Evolutionary conservation across 2,113 vertebrate species (phyloP), one percentile per base, ranked within the genome.

Genomic region (Corythoichthys haematopterus): DNA sequence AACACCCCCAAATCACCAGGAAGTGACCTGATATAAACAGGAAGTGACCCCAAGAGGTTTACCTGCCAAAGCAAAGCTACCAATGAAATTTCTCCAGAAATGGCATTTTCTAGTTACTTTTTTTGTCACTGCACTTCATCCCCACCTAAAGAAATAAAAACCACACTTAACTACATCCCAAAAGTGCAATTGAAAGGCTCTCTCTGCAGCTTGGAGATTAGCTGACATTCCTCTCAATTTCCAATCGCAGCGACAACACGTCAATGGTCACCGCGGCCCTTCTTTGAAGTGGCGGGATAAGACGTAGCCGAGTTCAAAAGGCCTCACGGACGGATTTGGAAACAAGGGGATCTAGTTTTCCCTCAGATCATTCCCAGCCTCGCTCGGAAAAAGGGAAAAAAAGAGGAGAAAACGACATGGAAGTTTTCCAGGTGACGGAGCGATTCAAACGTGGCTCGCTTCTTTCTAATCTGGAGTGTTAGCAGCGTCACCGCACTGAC

Each of bases 201-300:
- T 81, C 78, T 75, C 80, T 83, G 81, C 82, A 78, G 78, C 76
- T 46, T 66, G 71, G 68, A 88, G 86, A 88, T 88, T 81, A 87
- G 61, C 80, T 46, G 75, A 76, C 80, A 71, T 80, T 76, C 69
- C 74, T 82, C 74, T 69, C 74, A 69, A 68, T 83, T 80, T 76
- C 82, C 72, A 63, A 80, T 78, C 61, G 4, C 60, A 73, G 52
- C 11, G 45, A 51, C 50, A 75, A 43, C 46, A 12, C 15, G 12
- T 70, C 75, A 71, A 63, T 59, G 81, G 80, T 76, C 81, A 77
- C 74, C 61, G 52, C 62, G 3, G 70, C 70, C 70, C 56, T 35
- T 37, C 80, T 87, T 85, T 85, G 80, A 85, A 88, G 87, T 80
- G 80, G 76, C 65, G 63, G 76, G 70, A 79, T 84, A 80, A 84